Conservation (phyloP, 2,797 vertebrate genomes). For the Leptodactylus fallax region DNA sequence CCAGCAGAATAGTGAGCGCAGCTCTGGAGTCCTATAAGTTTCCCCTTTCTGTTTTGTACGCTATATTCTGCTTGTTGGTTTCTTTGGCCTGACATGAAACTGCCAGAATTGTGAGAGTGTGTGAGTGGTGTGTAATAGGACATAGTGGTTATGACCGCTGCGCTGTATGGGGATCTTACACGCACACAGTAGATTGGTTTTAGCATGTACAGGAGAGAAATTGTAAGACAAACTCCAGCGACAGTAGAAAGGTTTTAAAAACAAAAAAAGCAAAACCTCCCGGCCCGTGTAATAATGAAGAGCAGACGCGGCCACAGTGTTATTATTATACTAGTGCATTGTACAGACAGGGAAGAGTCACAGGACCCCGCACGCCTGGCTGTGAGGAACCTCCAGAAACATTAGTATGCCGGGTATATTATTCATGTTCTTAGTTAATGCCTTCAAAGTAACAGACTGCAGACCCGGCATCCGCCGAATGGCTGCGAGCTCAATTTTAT, state of each 20-base stretch:
- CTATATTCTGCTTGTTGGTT: too few species aligned
- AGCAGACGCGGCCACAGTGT: conserved; percentile 22
- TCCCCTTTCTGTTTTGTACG: too few species aligned
- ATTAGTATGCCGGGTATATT: conserved; percentile 41
- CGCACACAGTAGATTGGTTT: too few species aligned
- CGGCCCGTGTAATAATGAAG: conserved; percentile 57
- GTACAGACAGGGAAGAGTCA: conserved; percentile 34
- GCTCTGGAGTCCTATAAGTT: too few species aligned
- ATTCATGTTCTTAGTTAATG: conserved; percentile 48
- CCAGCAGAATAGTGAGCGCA: too few species aligned
- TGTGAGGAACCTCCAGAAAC: conserved; percentile 4
- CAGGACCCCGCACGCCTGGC: conserved; percentile 14
- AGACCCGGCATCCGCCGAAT: not conserved
- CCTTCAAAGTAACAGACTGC: conserved; percentile 48
- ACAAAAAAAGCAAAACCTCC: not conserved
- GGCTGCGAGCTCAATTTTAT: conserved; percentile 37
- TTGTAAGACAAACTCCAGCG: too few species aligned
- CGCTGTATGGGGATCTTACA: too few species aligned
- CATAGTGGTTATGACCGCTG: too few species aligned
- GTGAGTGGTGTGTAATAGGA: too few species aligned
- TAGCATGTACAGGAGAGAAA: too few species aligned
- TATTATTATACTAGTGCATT: conserved; percentile 42
- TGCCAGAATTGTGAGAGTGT: too few species aligned
- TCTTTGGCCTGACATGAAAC: too few species aligned
- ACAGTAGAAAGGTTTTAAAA: not conserved